Evolutionary conservation across 2,113 vertebrate species (phyloP), one percentile per base, ranked within the genome.

Genomic region (Mesoclemmys tuberculata): DNA sequence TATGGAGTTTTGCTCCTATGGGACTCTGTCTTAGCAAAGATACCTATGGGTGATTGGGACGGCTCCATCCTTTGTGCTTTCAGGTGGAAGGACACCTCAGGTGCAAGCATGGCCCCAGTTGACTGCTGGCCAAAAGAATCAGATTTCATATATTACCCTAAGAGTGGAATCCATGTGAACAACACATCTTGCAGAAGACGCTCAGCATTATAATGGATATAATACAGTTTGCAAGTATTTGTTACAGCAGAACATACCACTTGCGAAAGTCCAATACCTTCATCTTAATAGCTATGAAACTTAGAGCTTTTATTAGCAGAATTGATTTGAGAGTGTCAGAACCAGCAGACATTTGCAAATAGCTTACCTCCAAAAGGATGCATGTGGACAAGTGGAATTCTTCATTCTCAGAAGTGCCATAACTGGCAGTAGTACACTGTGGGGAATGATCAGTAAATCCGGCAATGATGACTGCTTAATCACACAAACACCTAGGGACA

Each of bases 181-280:
- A 71, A 71, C 64, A 71, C 14, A 71, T 38, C 64, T 38, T 38
- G 9, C 64, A 48, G 77, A 48, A 48, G 12, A 79, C 31, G 64
- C 75, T 90, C 5, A 79, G 93, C 19, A 95, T 74, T 92, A 71
- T 80, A 96, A 87, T 48, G 85, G 41, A 87, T 46, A 64, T 87
- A 79, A 19, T 55, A 87, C 2, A 21, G 11, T 80, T 96, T 95
- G 35, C 64, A 94, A 18, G 44, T 95, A 88, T 52, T n/a, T 31
- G 54, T 93, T 93, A 95, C 5, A 90, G 26, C 82, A 85, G 80
- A 89, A 19, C 9, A n/a, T 56, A 87, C 29, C 48, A 82, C 8
- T 85, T 95, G 68, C 1, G 38, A n/a, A 79, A 38, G 3, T 55
- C 75, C 7, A 51, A 8, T 6, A 55, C 16, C 51, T 5, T 44